A percentile compares a stretch with the other conserved stretches of the same genome.
These are phyloP conservation scores for Xerus rutilus DNA, from an alignment of 2,797 vertebrate genomes.

Conservation along the genomic window DNA sequence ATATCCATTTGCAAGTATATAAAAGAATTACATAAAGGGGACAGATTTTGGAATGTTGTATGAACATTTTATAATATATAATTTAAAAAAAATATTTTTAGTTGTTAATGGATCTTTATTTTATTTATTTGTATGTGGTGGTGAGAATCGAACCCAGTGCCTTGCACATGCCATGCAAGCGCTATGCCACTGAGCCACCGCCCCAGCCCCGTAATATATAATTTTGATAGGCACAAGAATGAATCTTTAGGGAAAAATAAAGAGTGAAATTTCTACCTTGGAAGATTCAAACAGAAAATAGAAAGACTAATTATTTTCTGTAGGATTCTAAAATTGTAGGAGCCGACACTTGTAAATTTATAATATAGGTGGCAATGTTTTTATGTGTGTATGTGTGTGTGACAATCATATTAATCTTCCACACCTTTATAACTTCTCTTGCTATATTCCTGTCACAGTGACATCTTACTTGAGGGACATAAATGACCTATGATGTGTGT, in stretches of 20 bases:
- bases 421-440: neutral
- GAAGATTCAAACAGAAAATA: neutral
- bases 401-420: neutral
- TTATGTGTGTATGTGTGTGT: neutral
- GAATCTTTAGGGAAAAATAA: neutral
- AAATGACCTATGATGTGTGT: neutral
- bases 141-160: no score
- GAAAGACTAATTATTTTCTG: neutral
- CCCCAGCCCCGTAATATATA: neutral
- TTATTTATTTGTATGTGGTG: no score
- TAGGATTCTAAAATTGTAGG: neutral
- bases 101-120: no score
- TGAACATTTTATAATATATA: neutral
- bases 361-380: neutral
- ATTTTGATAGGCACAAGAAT: slow-evolving; percentile 6
- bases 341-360: neutral
- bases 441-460: no score
- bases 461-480: neutral
- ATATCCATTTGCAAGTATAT: slow-evolving; percentile 12
- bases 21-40: neutral
- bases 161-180: no score
- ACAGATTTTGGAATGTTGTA: neutral
- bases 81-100: neutral
- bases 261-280: neutral
- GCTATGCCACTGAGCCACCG: no score